Conservation (phyloP, 2,888 invertebrate species). For the Polymixis flavicincta region DNA sequence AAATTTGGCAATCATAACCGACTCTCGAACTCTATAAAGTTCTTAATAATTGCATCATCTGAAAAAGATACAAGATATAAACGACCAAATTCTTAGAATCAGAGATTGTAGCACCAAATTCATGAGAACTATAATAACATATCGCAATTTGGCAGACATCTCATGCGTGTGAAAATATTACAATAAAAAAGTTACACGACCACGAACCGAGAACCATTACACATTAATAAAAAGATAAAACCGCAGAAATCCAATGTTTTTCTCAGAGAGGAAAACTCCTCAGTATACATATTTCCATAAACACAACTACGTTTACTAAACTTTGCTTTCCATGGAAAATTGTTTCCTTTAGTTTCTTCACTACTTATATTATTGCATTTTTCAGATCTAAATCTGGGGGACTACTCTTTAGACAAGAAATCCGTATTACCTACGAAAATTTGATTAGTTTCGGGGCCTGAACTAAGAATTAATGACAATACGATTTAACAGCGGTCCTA, state of each 20-base stretch:
- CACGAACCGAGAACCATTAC: neutral
- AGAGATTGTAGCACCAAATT: slow-evolving; percentile 18
- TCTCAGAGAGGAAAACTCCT: slow-evolving; percentile 9
- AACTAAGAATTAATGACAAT: too few species aligned
- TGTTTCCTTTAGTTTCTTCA: too few species aligned
- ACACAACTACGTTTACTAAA: neutral
- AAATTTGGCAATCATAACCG: slow-evolving; percentile 21
- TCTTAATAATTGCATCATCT: slow-evolving; percentile 48
- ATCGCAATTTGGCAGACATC: slow-evolving; percentile 38
- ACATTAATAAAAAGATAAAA: neutral
- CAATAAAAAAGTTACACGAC: slow-evolving; percentile 10
- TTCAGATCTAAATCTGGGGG: too few species aligned
- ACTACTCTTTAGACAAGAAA: too few species aligned
- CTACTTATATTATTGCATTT: neutral
- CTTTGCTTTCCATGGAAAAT: neutral
- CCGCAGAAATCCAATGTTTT: neutral
- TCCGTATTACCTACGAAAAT: too few species aligned
- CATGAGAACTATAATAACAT: slow-evolving; percentile 20
- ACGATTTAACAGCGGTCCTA: too few species aligned
- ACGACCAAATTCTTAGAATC: slow-evolving; percentile 45
- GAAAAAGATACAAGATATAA: slow-evolving; percentile 28
- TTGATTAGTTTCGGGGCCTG: too few species aligned
- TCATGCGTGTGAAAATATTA: slow-evolving; percentile 26
- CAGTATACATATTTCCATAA: neutral
- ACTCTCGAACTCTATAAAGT: slow-evolving; percentile 2